These are phyloP conservation scores for Pteronura brasiliensis DNA, from an alignment of 2,113 vertebrate species.

Conservation along the genomic window DNA sequence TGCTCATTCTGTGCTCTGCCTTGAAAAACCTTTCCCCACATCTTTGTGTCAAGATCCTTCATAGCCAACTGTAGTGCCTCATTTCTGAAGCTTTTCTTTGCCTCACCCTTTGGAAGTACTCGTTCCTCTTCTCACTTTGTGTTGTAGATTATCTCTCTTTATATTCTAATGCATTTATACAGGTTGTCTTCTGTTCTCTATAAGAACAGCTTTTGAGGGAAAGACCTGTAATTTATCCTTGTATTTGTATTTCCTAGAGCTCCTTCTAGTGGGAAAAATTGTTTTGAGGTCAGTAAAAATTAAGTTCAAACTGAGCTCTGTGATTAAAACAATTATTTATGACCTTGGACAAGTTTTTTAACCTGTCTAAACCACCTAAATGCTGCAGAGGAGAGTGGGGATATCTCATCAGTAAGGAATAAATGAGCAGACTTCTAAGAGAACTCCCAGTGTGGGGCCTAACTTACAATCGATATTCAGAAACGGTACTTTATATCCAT, in stretches of 20 bases:
- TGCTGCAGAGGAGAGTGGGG: neutral
- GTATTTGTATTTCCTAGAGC: conserved; percentile 36
- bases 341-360: neutral
- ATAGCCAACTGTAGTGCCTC: neutral
- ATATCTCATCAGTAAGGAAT: neutral
- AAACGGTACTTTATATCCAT: neutral
- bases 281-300: conserved; percentile 1
- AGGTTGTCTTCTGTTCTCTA: neutral
- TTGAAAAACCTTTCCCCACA: neutral
- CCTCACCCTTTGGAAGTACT: neutral
- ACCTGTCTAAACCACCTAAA: neutral
- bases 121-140: neutral
- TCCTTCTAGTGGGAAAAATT: conserved; percentile 36
- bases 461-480: neutral
- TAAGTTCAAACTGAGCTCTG: neutral
- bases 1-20: neutral
- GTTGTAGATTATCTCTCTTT: neutral
- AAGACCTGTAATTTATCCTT: neutral
- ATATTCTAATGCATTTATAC: neutral
- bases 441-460: neutral
- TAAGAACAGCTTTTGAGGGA: conserved; percentile 11
- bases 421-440: neutral
- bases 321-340: neutral
- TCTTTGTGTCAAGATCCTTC: neutral
- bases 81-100: neutral